Evolutionary conservation across 2,113 vertebrate genomes (phyloP).

Genomic region (Oceanites oceanicus): DNA sequence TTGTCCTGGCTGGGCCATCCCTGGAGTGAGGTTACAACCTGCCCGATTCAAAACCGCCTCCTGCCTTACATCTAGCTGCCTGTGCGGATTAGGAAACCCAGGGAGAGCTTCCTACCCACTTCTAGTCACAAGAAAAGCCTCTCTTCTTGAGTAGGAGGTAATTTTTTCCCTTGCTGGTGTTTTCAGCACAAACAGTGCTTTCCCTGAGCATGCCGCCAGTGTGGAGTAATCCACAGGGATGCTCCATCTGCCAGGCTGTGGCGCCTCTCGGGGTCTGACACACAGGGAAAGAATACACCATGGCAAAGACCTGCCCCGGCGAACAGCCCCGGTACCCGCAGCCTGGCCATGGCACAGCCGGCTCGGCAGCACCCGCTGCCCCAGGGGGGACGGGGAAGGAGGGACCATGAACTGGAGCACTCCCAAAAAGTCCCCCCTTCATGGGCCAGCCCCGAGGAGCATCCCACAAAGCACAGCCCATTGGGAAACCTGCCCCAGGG

Average conservation of each 20-base stretch:
- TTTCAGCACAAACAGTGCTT: background rate
- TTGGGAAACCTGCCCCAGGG: background rate
- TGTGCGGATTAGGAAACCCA: background rate
- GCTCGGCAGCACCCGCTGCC: background rate
- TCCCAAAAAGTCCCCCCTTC: background rate
- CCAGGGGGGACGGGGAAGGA: background rate
- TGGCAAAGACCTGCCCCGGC: background rate
- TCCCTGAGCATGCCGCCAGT: background rate
- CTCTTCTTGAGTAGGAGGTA: background rate
- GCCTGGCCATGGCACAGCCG: background rate
- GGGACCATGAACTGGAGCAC: background rate
- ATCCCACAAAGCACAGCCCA: background rate
- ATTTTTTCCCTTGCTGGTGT: background rate
- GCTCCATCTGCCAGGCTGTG: background rate
- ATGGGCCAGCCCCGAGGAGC: background rate
- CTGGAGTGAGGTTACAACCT: background rate
- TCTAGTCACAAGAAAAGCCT: background rate
- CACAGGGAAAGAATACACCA: background rate
- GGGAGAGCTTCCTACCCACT: background rate
- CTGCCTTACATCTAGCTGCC: background rate
- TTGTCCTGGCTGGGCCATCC: background rate
- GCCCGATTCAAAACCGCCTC: background rate
- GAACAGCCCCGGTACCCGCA: rapidly evolving
- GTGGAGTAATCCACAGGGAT: rapidly evolving
- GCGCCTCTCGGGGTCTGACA: background rate